Evolutionary conservation across 2,888 invertebrate species (phyloP), one percentile per base, ranked within the genome.

Genomic region (Ectemnius lituratus): DNA sequence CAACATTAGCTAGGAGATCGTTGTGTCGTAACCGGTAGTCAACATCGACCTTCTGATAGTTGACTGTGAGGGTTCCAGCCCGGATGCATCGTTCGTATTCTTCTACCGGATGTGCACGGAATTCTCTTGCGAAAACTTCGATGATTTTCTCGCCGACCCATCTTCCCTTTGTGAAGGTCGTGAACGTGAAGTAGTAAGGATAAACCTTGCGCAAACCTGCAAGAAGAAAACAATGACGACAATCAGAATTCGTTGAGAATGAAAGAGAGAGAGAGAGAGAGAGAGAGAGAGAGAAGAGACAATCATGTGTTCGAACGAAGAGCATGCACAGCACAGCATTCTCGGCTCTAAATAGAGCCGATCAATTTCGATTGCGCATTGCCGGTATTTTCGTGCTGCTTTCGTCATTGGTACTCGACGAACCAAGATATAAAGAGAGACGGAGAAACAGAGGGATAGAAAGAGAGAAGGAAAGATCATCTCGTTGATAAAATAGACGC

Each of bases 101-200:
- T 81, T 97, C 97, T 0, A 96, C 96, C 0, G 97, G 97, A 91
- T 97, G 97, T n/a, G 97, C 97, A 56, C 97, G 93, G 91, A 99
- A 99, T 92, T 99, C 98, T 70, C 96, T 93, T 8, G 96, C 95
- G 91, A 98, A 98, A 23, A 99, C 97, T 88, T 98, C 98, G 81
- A 97, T 92, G 83, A 99, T 96, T 90, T 95, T 95, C 91, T 97
- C 97, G 3, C 98, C 98, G 2, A 98, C 97, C 98, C 98, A 99
- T 86, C 98, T 94, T 8, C 98, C 97, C 92, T 99, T 99, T 76
- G 97, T 97, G 92, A 97, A 98, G 52, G 98, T 97, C 77, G 97
- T 97, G 92, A 98, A 99, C 75, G 97, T 97, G 92, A 97, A 99
- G 92, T 97, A 97, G 92, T 99, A 99, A 0, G 99, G 99, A 91